Evolutionary conservation across 2,888 invertebrate genomes (phyloP).

Genomic region (Spilarctia lutea): DNA sequence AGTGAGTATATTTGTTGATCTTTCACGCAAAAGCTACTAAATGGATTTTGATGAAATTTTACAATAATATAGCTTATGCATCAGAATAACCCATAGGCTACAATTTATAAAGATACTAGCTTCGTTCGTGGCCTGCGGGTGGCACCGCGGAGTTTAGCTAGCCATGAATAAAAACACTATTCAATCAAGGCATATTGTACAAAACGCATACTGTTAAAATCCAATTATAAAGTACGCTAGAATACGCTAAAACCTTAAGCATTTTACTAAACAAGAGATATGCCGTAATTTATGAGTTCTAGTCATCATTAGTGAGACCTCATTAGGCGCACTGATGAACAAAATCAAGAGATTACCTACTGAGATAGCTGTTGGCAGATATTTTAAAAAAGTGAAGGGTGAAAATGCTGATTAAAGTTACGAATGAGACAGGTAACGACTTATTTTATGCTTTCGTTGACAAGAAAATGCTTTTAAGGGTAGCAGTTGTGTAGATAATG

Average conservation of each 20-base stretch:
- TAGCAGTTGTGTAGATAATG: background rate
- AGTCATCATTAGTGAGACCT: slow-evolving; percentile 5
- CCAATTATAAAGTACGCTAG: background rate
- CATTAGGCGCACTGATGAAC: slow-evolving; percentile 5
- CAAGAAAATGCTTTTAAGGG: background rate
- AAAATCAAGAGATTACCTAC: slow-evolving; percentile 4
- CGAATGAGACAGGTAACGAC: slow-evolving; percentile 1
- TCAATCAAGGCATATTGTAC: background rate
- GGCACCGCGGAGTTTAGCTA: too few relatives aligned
- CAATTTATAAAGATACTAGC: too few relatives aligned
- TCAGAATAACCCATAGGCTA: too few relatives aligned
- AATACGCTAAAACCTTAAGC: background rate
- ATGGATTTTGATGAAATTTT: too few relatives aligned
- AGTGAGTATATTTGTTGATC: too few relatives aligned
- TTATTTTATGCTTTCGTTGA: background rate
- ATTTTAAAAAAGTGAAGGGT: background rate
- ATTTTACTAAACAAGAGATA: background rate
- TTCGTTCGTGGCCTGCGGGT: too few relatives aligned
- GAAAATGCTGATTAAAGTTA: background rate
- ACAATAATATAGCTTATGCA: too few relatives aligned
- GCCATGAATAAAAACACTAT: background rate
- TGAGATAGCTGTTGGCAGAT: background rate
- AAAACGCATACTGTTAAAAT: background rate
- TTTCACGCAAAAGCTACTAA: too few relatives aligned
- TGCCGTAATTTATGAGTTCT: background rate